A percentile compares a stretch with the other conserved stretches of the same genome.
Evolutionary conservation across 2,888 invertebrate genomes (phyloP).

Genomic region (Rhingia campestris): DNA sequence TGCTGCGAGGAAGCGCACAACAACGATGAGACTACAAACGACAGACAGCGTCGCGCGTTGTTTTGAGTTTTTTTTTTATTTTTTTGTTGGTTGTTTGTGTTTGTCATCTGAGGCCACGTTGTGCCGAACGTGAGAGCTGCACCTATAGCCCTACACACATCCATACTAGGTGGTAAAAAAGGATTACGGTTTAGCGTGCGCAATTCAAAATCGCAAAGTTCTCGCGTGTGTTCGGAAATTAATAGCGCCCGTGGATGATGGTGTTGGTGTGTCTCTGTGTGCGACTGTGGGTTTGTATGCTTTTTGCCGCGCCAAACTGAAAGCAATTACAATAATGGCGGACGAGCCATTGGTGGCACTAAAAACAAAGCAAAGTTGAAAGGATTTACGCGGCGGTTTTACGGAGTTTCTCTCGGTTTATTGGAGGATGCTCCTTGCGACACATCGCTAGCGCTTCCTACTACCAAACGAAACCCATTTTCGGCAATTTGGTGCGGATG

Average conservation of each 20-base stretch:
- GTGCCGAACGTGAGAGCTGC: conserved; percentile 44
- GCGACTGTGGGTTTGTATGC: conserved; percentile 9
- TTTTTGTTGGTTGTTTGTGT: background rate
- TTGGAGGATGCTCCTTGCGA: conserved; percentile 8
- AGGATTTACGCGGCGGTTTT: conserved; percentile 68
- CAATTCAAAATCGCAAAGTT: conserved; percentile 60
- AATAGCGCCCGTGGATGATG: conserved; percentile 47
- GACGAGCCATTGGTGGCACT: conserved; percentile 52
- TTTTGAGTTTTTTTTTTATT: conserved; percentile 6
- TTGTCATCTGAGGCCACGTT: conserved; percentile 20
- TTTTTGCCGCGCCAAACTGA: conserved; percentile 58
- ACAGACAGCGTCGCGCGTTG: conserved; percentile 8
- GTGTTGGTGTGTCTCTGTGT: background rate
- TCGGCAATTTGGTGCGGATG: conserved; percentile 49
- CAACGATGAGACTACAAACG: conserved; percentile 42
- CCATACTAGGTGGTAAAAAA: conserved; percentile 26
- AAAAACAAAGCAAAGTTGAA: conserved; percentile 65
- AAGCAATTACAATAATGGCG: conserved; percentile 71
- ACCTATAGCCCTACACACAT: background rate
- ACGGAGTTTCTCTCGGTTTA: conserved; percentile 33
- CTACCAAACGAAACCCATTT: conserved; percentile 36
- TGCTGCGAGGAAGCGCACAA: background rate
- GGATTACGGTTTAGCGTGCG: conserved; percentile 45
- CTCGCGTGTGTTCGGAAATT: conserved; percentile 60
- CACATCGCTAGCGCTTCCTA: background rate